Percentiles rank a stretch among this genome's conserved stretches.
These are phyloP conservation scores for Venturia canescens DNA, from an alignment of 1,140 invertebrate genomes.

Conservation along the genomic window DNA sequence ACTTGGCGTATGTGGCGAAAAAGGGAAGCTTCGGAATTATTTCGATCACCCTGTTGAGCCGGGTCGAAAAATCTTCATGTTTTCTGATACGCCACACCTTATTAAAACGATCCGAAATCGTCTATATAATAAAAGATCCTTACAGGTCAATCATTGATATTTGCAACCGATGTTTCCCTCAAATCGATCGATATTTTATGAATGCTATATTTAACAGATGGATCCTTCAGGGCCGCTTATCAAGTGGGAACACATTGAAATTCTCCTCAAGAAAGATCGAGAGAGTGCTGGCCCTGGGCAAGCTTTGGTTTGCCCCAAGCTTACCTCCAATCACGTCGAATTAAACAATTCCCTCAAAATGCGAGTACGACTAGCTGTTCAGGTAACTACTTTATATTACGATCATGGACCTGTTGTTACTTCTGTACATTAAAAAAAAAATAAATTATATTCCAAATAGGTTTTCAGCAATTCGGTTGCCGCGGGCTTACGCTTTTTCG, in stretches of 20 bases:
- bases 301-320: constrained; percentile 49
- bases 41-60: constrained; percentile 32
- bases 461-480: constrained; percentile 43
- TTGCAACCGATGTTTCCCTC: too few species aligned
- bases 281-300: constrained; percentile 22
- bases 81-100: constrained; percentile 44
- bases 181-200: neutral
- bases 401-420: too few species aligned
- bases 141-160: constrained; percentile 6
- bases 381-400: neutral
- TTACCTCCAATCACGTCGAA: constrained; percentile 36
- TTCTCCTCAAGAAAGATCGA: constrained; percentile 13
- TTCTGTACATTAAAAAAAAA: neutral
- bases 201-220: constrained; percentile 20
- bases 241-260: constrained; percentile 35
- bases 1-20: constrained; percentile 41
- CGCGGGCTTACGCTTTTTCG: constrained; percentile 17
- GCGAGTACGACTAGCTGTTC: constrained; percentile 39
- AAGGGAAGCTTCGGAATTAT: neutral
- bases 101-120: constrained; percentile 56
- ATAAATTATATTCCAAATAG: neutral
- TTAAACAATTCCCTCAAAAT: constrained; percentile 48
- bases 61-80: constrained; percentile 43
- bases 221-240: constrained; percentile 24
- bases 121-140: constrained; percentile 29